Percentiles rank a stretch among this genome's conserved stretches.
Evolutionary conservation across 2,113 vertebrate species (phyloP).

Genomic region (Ranitomeya variabilis): DNA sequence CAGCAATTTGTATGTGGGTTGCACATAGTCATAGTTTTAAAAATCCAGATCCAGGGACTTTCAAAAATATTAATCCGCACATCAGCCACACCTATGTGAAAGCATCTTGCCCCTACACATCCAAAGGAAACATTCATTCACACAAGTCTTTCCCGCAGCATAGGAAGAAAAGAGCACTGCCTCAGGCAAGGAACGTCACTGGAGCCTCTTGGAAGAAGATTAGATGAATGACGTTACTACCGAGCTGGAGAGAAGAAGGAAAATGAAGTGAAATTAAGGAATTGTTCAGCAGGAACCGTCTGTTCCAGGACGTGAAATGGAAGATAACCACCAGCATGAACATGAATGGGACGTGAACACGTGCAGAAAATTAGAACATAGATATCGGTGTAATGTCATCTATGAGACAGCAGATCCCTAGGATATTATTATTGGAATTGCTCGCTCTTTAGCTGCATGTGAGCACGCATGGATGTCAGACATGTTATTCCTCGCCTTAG

Average conservation of each 20-base stretch:
- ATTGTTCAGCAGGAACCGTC: neutral
- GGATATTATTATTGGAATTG: too few relatives aligned
- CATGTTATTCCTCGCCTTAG: too few relatives aligned
- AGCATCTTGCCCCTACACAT: conserved; percentile 32
- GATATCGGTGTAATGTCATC: neutral
- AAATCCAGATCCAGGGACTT: neutral
- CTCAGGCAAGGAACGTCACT: conserved; percentile 15
- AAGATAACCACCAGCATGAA: neutral
- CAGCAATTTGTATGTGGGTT: neutral
- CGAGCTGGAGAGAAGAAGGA: neutral
- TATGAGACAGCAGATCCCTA: neutral
- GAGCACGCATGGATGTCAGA: too few relatives aligned
- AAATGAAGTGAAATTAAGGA: neutral
- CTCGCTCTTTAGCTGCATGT: too few relatives aligned
- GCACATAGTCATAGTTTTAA: neutral
- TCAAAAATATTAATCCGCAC: neutral
- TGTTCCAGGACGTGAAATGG: neutral
- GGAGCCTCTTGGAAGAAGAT: neutral
- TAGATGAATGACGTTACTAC: conserved; percentile 11
- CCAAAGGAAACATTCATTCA: conserved; percentile 39
- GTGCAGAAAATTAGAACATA: neutral
- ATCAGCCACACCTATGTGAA: conserved; percentile 15
- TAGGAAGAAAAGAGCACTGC: neutral
- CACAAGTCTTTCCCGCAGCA: conserved; percentile 1
- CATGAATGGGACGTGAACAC: neutral